A percentile compares a stretch with the other conserved stretches of the same genome.
Conservation (phyloP, 2,113 vertebrate genomes). For the Psilopsiagon aymara region DNA sequence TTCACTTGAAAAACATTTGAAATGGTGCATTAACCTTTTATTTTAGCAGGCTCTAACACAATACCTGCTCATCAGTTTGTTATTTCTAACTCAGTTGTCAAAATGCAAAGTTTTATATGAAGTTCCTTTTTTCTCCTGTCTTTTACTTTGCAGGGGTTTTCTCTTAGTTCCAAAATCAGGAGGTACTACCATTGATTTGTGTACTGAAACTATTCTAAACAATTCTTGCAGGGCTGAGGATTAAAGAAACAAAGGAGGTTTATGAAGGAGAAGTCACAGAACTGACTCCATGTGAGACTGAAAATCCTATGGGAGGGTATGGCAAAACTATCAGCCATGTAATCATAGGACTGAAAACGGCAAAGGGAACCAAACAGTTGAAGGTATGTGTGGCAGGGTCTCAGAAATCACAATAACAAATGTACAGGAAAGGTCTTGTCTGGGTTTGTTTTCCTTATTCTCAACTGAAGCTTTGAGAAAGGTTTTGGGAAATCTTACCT, state of each 20-base stretch:
- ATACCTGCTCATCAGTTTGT: not conserved
- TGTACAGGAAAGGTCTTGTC: not conserved
- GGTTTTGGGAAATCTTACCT: not conserved
- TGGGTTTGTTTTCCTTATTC: not conserved
- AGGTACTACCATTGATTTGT: not conserved
- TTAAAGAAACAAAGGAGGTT: conserved; percentile 99
- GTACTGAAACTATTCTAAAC: not conserved
- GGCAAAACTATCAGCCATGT: conserved; percentile 98
- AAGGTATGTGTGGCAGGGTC: conserved; percentile 78
- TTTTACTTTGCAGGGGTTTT: not conserved
- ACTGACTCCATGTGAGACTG: conserved; percentile 95
- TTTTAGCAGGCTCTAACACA: not conserved
- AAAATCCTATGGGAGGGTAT: conserved; percentile 98
- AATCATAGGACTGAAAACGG: conserved; percentile 96
- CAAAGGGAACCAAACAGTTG: conserved; percentile 96
- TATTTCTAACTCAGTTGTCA: not conserved
- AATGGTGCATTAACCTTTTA: not conserved
- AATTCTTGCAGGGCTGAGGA: conserved; percentile 85
- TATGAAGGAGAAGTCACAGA: conserved; percentile 99
- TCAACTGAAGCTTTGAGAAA: not conserved
- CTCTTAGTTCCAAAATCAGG: not conserved
- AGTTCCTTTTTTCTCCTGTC: not conserved
- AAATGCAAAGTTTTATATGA: not conserved
- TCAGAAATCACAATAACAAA: not conserved
- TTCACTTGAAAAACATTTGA: not conserved